phyloP scores from a whole-genome alignment of 2,888 invertebrate species.

The Drosophila eohydei region DNA sequence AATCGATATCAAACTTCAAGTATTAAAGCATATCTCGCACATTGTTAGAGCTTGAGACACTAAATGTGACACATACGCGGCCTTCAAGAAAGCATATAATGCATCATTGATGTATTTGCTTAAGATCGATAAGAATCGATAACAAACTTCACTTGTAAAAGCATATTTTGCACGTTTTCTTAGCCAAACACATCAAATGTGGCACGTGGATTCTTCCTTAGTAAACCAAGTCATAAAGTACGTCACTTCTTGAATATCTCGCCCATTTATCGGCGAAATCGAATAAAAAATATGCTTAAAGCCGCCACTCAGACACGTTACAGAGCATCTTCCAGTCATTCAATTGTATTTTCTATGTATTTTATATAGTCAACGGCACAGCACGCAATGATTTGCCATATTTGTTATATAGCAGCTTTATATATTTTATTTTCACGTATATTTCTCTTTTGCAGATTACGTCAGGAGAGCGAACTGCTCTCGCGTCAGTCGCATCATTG shows the following conservation, averaged over 20 bases:
- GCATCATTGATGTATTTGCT: too few species aligned
- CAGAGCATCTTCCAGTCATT: background rate
- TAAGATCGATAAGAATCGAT: background rate
- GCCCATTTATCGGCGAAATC: too few species aligned
- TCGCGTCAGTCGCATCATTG: conserved; percentile 85
- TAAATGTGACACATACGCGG: too few species aligned
- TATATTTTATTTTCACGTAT: background rate
- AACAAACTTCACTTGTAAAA: background rate
- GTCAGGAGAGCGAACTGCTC: conserved; percentile 85
- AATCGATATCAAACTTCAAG: too few species aligned
- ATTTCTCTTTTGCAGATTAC: conserved; percentile 76
- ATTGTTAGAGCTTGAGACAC: too few species aligned
- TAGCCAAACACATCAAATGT: background rate
- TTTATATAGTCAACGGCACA: conserved; percentile 52
- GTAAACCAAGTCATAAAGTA: background rate
- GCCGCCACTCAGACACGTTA: background rate
- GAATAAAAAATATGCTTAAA: background rate
- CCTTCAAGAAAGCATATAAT: too few species aligned
- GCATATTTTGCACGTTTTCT: background rate
- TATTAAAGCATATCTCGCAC: too few species aligned
- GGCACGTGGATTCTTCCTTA: background rate
- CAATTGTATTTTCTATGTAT: background rate
- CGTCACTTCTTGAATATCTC: too few species aligned
- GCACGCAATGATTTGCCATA: conserved; percentile 74
- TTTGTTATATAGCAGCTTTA: background rate